Evolutionary conservation across 2,797 vertebrate genomes (phyloP), one percentile per base, ranked within the genome.

Genomic region (Knipowitschia caucasica): DNA sequence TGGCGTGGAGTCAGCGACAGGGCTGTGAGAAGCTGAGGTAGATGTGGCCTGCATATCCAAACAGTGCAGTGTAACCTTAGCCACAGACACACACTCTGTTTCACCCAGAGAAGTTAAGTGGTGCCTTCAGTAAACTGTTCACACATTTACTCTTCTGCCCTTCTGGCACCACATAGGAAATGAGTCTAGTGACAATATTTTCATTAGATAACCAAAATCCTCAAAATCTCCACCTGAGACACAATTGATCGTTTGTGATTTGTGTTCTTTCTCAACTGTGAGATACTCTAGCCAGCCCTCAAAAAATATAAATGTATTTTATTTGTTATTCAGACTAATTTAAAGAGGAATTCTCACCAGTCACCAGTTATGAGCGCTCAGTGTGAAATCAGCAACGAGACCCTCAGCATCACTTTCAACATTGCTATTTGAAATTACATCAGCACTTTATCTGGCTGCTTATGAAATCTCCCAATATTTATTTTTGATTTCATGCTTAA

Each of bases 101-200:
- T 78, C 71, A 86, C 81, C 61, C 67, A 80, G 49, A 69, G 62
- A 66, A 81, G 85, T 87, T 88, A 86, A 89, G 80, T 82, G 80
- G 79, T 74, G 56, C 88, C 88, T 70, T 89, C 87, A 75, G 73
- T 88, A 83, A 86, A 86, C 87, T 90, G 86, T 90, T 91, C 89
- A 82, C 89, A 88, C 87, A 88, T 88, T 88, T 88, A 88, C 89
- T 87, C 86, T 87, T 90, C 89, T 84, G 60, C 78, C 63, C 55
- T 78, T 85, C 83, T 87, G 87, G 88, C 89, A 87, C 86, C 86
- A 69, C 71, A 83, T 86, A 92, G 93, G 91, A 94, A 94, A 93
- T 95, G 86, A 92, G 89, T 71, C 86, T 83, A 89, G 86, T 33
- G 77, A 92, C 88, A 93, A 93, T 94, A 94, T 94, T 95, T 93